Evolutionary conservation across 2,113 vertebrate genomes (phyloP).

Genomic region (Cranoglanis bouderius): DNA sequence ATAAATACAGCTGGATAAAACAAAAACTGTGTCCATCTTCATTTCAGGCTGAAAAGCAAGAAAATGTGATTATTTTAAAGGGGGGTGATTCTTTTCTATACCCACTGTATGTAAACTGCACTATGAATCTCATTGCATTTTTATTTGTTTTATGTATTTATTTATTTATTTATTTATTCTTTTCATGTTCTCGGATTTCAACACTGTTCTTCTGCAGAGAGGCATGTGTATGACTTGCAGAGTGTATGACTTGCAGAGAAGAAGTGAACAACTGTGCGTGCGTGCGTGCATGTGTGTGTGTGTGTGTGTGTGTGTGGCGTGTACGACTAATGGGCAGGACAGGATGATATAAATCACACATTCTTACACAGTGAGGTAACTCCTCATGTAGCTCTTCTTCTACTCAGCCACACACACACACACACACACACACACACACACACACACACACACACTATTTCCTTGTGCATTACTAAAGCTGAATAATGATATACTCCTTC

Average conservation of each 20-base stretch:
- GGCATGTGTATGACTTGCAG: not conserved
- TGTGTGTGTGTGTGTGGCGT: slow-evolving; percentile 26
- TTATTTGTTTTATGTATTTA: not conserved
- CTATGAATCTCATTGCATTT: not conserved
- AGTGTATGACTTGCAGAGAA: not conserved
- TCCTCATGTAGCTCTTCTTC: slow-evolving; percentile 19
- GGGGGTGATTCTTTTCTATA: no score
- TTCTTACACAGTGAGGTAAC: slow-evolving; percentile 47
- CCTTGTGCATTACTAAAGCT: not conserved
- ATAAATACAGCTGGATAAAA: no score
- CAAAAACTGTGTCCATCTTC: no score
- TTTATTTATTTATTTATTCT: not conserved
- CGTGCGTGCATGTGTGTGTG: slow-evolving; percentile 15
- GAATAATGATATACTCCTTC: not conserved
- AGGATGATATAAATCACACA: slow-evolving; percentile 52
- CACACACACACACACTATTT: not conserved
- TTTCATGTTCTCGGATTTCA: not conserved
- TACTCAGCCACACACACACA: slow-evolving; percentile 31
- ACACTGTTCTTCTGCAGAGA: not conserved
- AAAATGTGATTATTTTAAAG: no score
- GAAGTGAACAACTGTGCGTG: not conserved
- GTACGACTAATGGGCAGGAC: slow-evolving; percentile 26
- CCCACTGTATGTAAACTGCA: no score
- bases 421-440: not conserved
- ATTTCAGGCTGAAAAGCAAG: no score